Base-by-base conservation (phyloP, 2,888 invertebrate genomes). In the Arctia plantaginis region DNA sequence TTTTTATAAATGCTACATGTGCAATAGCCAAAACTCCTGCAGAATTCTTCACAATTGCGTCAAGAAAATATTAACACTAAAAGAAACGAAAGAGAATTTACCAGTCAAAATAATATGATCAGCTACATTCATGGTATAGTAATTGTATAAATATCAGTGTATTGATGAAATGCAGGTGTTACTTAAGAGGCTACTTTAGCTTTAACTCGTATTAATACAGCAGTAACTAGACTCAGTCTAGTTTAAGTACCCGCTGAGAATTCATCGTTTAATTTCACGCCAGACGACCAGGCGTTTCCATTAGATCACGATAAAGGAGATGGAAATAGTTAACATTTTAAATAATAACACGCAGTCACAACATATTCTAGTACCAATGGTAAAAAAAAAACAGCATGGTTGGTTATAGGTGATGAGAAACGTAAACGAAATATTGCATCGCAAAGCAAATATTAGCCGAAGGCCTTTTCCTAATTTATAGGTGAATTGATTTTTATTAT, bases 181-280 rank as follows among this genome's bases (percentile, higher is more conserved):
- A 84, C 77, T 73, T 79, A 72, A 71, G 20, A 71, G 44, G 81
- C 86, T 85, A 87, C 89, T 87, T 87, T 74, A 86, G 82, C 81
- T 86, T 78, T 86, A 87, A 87, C 85, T 84, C 81, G 85, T 82
- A 85, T 86, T 87, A 89, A 85, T 83, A 80, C 80, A 82, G 75
- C 79, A 82, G 87, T 83, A 87, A 87, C 86, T 88, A 85, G 83
- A 86, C 82, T 86, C 78, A 86, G 82, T 86, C 86, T 87, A 86
- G 87, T 90, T 90, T 87, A 87, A 87, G 85, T 89, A 88, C 90
- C 85, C 78, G 85, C 86, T 81, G 86, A 85, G 87, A 91, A 91
- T 89, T 89, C 89, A 85, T 89, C 92, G 91, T 92, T 93, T 93
- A 92, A 93, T 93, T 93, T 93, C 91, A 92, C 91, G 92, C 91